Conservation (phyloP, 2,113 vertebrate species). For the Catharus bicknelli region DNA sequence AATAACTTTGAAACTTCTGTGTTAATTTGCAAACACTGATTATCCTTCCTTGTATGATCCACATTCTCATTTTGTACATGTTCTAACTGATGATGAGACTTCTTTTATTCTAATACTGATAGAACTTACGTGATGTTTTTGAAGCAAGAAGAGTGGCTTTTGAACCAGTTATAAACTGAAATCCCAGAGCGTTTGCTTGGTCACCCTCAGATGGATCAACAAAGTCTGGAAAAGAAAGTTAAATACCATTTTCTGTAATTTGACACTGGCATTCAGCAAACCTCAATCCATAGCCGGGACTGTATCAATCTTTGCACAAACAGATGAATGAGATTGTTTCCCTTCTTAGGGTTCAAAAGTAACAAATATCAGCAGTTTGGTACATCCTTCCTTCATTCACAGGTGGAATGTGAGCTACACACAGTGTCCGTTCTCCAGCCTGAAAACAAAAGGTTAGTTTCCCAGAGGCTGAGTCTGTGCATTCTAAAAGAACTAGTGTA, state of each 20-base stretch:
- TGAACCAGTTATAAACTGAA: conserved; percentile 87
- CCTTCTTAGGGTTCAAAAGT: not conserved
- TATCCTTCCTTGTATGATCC: not conserved
- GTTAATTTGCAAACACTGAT: not conserved
- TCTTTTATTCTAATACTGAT: not conserved
- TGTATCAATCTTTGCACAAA: rapidly evolving
- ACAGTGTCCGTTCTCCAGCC: not conserved
- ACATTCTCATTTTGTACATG: not conserved
- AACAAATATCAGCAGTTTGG: not conserved
- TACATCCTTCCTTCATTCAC: not conserved
- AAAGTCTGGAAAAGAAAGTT: conserved; percentile 81
- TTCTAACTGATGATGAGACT: not conserved
- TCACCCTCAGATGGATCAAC: conserved; percentile 81
- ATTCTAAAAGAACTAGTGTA: not conserved
- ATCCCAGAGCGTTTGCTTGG: conserved; percentile 85
- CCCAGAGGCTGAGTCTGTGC: not conserved
- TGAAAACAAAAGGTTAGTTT: not conserved
- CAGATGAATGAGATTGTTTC: not conserved
- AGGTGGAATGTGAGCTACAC: not conserved
- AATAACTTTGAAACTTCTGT: not conserved
- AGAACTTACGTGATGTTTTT: conserved; percentile 94
- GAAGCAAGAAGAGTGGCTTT: conserved; percentile 89
- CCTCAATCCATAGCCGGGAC: not conserved
- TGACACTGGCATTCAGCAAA: not conserved
- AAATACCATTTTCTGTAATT: not conserved